phyloP scores from a whole-genome alignment of 2,113 vertebrate genomes.

The Variabilichromis moorii region DNA sequence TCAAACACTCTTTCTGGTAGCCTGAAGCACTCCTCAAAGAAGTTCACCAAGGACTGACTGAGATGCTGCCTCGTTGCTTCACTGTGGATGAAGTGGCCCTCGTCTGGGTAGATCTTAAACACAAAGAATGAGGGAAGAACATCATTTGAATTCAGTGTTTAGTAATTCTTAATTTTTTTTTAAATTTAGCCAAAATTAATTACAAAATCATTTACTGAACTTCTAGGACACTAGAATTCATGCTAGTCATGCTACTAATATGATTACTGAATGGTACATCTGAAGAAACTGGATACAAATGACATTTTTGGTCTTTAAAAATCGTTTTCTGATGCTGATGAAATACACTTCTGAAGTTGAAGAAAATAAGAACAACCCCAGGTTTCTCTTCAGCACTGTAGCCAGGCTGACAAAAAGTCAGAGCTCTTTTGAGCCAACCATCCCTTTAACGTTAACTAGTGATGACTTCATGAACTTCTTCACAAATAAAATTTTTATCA shows the following conservation, averaged over 20 bases:
- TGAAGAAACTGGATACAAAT: neutral
- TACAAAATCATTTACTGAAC: neutral
- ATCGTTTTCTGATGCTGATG: rapidly evolving
- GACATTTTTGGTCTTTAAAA: neutral
- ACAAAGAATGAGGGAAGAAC: neutral
- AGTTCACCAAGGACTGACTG: conserved; percentile 85
- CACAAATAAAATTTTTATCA: too few relatives aligned
- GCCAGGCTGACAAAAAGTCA: too few relatives aligned
- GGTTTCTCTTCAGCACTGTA: too few relatives aligned
- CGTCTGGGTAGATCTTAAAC: conserved; percentile 90
- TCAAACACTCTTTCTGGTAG: conserved; percentile 77
- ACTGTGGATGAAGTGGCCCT: conserved; percentile 86
- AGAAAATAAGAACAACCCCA: too few relatives aligned
- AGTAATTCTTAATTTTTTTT: neutral
- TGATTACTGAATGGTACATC: neutral
- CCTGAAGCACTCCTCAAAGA: conserved; percentile 90
- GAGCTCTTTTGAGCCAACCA: too few relatives aligned
- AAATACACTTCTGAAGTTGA: too few relatives aligned
- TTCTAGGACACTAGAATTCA: neutral
- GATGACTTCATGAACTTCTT: too few relatives aligned
- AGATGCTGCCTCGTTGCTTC: conserved; percentile 78
- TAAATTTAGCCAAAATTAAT: neutral
- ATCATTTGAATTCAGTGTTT: neutral
- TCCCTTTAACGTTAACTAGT: too few relatives aligned
- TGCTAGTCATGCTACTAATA: neutral